Evolutionary conservation across 2,888 invertebrate species (phyloP).

Genomic region (Hypolimnas misippus): DNA sequence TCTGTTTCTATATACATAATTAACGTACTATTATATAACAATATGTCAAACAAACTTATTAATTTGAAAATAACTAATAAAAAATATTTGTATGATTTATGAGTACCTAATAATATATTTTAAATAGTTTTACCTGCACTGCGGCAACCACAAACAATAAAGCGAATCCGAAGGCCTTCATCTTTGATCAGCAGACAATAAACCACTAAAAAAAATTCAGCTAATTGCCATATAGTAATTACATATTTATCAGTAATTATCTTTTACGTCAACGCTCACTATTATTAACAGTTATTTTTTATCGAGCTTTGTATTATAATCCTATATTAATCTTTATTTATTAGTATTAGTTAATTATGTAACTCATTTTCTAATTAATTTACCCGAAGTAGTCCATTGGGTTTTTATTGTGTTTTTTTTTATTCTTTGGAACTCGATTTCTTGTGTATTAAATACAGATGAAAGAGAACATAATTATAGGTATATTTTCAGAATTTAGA

Average conservation of each 20-base stretch:
- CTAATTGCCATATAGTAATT: conserved; percentile 42
- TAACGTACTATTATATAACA: no score
- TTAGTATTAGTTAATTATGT: background rate
- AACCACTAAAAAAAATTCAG: conserved; percentile 34
- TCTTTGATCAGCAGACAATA: conserved; percentile 46
- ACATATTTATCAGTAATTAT: conserved; percentile 23
- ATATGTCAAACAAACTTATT: no score
- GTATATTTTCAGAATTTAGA: no score
- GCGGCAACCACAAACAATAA: conserved; percentile 65
- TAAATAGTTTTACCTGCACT: conserved; percentile 60
- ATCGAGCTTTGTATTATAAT: background rate
- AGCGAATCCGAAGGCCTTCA: conserved; percentile 69
- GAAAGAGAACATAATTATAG: no score
- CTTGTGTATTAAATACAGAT: no score
- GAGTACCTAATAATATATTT: no score
- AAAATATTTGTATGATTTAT: no score
- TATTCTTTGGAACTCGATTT: no score
- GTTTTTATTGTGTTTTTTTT: background rate
- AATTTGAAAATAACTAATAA: no score
- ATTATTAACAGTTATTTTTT: conserved; percentile 11
- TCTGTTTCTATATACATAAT: no score
- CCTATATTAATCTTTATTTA: background rate
- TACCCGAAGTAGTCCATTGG: background rate
- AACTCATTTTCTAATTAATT: no score
- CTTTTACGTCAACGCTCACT: conserved; percentile 10